Percentiles rank a stretch among this genome's conserved stretches.
Evolutionary conservation across 2,797 vertebrate species (phyloP).

Genomic region (Labeo calbasu): DNA sequence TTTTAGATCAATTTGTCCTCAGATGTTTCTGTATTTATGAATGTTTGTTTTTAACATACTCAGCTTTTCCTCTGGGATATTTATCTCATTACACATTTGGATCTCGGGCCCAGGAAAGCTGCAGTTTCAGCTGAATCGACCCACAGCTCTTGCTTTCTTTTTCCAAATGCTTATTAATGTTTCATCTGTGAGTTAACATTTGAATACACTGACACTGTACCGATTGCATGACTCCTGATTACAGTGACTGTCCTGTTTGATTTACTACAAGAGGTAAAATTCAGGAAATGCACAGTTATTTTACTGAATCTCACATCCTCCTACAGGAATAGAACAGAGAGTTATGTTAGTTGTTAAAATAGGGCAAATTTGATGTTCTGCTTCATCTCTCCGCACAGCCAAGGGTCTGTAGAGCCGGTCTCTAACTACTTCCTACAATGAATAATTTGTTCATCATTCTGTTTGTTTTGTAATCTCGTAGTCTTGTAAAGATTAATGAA

Average conservation of each 20-base stretch:
- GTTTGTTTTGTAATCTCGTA: conserved; percentile 49
- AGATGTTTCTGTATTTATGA: conserved; percentile 1
- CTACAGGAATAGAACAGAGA: not conserved
- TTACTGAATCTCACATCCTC: not conserved
- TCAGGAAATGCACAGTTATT: not conserved
- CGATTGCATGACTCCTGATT: not conserved
- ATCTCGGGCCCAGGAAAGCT: not conserved
- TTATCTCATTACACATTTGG: conserved; percentile 22
- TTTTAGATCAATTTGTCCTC: not conserved
- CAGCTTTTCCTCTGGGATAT: conserved; percentile 18
- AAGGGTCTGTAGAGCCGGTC: conserved; percentile 21
- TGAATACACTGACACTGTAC: not conserved
- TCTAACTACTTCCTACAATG: conserved; percentile 38
- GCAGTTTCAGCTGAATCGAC: not conserved
- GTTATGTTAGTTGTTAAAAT: conserved; percentile 14
- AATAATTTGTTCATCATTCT: conserved; percentile 32
- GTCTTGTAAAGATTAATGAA: conserved; percentile 45
- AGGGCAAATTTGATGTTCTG: conserved; percentile 35
- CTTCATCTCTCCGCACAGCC: conserved; percentile 18
- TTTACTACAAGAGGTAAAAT: not conserved
- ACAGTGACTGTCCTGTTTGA: not conserved
- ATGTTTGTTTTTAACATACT: conserved; percentile 7
- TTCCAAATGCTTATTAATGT: not conserved
- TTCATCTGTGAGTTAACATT: not conserved
- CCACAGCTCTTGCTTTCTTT: not conserved